Conservation (phyloP, 2,113 vertebrate genomes). For the Eptesicus fuscus region DNA sequence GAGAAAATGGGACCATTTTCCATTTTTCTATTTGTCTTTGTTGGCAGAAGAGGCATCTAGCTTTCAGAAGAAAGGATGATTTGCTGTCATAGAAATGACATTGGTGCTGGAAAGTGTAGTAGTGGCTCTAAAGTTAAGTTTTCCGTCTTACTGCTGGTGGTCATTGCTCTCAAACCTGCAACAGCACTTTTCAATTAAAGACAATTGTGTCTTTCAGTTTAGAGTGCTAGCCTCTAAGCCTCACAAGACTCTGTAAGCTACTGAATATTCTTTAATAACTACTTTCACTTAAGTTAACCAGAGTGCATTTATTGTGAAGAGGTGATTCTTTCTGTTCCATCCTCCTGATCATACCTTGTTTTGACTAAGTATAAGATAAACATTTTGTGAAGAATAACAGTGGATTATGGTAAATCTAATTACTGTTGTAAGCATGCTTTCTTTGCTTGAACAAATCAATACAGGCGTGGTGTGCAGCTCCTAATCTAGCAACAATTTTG, state of each 20-base stretch:
- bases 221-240: neutral
- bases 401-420: neutral
- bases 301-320: neutral
- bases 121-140: neutral
- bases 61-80: neutral
- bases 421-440: neutral
- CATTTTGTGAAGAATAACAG: neutral
- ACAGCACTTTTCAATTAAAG: neutral
- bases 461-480: neutral
- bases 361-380: neutral
- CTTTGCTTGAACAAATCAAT: neutral
- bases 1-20: neutral
- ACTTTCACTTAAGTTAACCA: neutral
- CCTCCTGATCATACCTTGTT: neutral
- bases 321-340: neutral
- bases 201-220: neutral
- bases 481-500: neutral
- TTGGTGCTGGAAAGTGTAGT: neutral
- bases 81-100: neutral
- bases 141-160: neutral
- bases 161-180: neutral
- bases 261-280: neutral
- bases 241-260: neutral
- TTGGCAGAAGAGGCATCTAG: neutral
- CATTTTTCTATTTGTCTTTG: neutral